These are phyloP conservation scores for Lordiphosa andalusiaca DNA, from an alignment of 2,888 invertebrate species.

Conservation along the genomic window DNA sequence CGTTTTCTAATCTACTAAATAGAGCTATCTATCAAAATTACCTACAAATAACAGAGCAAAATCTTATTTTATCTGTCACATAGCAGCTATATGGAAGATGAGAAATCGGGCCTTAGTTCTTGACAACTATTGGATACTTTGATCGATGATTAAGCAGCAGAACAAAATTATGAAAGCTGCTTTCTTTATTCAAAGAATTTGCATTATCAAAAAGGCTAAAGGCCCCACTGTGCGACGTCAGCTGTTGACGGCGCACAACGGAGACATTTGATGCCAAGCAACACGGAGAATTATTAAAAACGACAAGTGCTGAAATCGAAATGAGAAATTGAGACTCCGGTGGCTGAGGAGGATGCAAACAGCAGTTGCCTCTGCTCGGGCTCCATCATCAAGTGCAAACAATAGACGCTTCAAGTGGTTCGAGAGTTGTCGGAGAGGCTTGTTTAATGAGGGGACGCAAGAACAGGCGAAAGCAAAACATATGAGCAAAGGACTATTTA, in stretches of 20 bases:
- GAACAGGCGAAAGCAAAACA: slow-evolving; percentile 49
- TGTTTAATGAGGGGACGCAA: slow-evolving; percentile 41
- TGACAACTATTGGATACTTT: too few species aligned
- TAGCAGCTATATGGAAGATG: too few species aligned
- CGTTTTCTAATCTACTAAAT: too few species aligned
- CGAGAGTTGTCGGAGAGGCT: slow-evolving; percentile 9
- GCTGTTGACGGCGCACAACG: slow-evolving; percentile 46
- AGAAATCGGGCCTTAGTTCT: too few species aligned
- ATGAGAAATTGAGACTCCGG: slow-evolving; percentile 39
- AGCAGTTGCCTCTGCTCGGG: slow-evolving; percentile 25
- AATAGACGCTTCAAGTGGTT: slow-evolving; percentile 39
- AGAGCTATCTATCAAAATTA: too few species aligned
- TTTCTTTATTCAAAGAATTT: too few species aligned
- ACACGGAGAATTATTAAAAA: slow-evolving; percentile 45
- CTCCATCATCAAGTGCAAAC: slow-evolving; percentile 44
- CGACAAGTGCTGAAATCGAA: slow-evolving; percentile 44
- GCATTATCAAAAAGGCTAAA: too few species aligned
- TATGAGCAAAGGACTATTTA: slow-evolving; percentile 70
- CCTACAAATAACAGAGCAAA: too few species aligned
- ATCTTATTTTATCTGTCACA: too few species aligned
- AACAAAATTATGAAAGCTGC: too few species aligned
- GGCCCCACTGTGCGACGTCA: slow-evolving; percentile 19
- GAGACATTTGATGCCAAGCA: slow-evolving; percentile 46
- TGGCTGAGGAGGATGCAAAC: slow-evolving; percentile 1
- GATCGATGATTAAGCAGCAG: too few species aligned